Base-by-base conservation (phyloP, 2,797 vertebrate genomes). In the Myripristis murdjan region DNA sequence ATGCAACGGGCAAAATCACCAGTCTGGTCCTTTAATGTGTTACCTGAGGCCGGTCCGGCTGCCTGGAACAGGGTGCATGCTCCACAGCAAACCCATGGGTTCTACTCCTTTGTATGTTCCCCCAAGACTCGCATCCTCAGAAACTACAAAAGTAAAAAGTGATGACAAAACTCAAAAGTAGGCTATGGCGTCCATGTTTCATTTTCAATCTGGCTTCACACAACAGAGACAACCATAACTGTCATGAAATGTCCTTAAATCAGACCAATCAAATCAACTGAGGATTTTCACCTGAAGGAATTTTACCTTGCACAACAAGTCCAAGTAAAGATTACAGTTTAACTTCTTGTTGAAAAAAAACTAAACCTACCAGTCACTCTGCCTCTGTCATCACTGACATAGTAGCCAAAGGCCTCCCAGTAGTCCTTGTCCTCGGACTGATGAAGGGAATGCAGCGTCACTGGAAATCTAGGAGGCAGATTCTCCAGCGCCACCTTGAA, bases 41-140 rank as follows among this genome's bases (percentile, higher is more conserved):
- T 63, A 94, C 93, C 92, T 85, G 63, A 90, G 87, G 55, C 83
- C 89, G 18, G 15, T 5, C 4, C 78, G 79, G 65, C 91, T 91
- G 15, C 93, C 91, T 0, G 85, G 87, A 12, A 89, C 71, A 0
- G 92, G 90, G 0, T 67, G 66, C 87, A 91, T 82, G 23, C 92
- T 93, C 92, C 92, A 92, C 73, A 94, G 24, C 84, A 93, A 78
- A 48, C 91, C 93, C 92, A 92, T 94, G 16, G 75, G 59, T 51
- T 93, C 88, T 20, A 22, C 75, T 4, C 93, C 93, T 0, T 52
- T 37, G 65, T 91, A 94, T 0, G 92, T 90, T 12, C 92, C 93
- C 41, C 92, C 93, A 1, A 89, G n/a, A 64, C 90, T 91, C 7
- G 66, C 35, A 22, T 75, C 60, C 39, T 65, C 44, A 0, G 55